phyloP scores from a whole-genome alignment of 2,888 invertebrate genomes.

The Lasiommata megera region DNA sequence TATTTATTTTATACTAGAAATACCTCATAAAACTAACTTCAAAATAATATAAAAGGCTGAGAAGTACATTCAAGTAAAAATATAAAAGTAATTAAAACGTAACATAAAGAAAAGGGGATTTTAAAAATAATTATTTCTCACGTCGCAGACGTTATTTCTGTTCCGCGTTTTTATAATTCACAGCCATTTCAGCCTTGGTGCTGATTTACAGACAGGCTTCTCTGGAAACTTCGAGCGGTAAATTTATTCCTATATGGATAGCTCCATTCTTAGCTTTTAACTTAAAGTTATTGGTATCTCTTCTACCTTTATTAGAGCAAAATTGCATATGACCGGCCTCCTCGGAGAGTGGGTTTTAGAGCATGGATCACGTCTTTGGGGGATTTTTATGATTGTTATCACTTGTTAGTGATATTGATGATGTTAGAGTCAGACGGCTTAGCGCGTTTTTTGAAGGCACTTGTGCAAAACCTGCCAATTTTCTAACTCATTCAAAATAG shows the following conservation, averaged over 20 bases:
- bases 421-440: too few species aligned
- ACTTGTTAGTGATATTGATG: too few species aligned
- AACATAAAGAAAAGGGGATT: slow-evolving; percentile 2
- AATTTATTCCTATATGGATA: slow-evolving; percentile 1
- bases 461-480: too few species aligned
- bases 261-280: not conserved
- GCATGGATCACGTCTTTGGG: too few species aligned
- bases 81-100: not conserved
- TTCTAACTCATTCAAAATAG: too few species aligned
- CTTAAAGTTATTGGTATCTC: too few species aligned
- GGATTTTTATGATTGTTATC: too few species aligned
- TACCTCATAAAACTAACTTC: not conserved
- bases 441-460: too few species aligned
- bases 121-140: slow-evolving; percentile 5
- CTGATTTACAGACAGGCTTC: slow-evolving; percentile 8
- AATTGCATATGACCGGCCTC: too few species aligned
- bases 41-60: not conserved
- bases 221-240: not conserved
- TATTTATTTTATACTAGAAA: not conserved
- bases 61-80: slow-evolving; percentile 4
- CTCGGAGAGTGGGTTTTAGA: too few species aligned
- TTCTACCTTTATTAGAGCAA: too few species aligned
- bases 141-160: not conserved
- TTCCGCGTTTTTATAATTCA: slow-evolving; percentile 5
- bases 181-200: not conserved